Evolutionary conservation across 2,797 vertebrate genomes (phyloP), one percentile per base, ranked within the genome.

Genomic region (Cichlasoma orientale): DNA sequence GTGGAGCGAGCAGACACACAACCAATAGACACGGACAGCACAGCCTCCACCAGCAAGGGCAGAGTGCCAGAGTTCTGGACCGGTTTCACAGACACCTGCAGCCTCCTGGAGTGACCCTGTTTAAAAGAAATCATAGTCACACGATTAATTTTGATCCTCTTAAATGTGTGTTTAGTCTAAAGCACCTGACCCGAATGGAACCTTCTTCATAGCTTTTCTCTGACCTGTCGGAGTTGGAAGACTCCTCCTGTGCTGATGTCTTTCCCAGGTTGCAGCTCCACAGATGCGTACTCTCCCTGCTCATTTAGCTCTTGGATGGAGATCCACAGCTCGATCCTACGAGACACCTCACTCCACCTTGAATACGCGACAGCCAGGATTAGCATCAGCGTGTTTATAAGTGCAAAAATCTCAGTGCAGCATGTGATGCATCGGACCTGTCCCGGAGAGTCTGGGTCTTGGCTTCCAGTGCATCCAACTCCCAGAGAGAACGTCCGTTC

Each of bases 321-420:
- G 83, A 95, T 95, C 96, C 97, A 99, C 92, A 98, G 94, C 92
- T 99, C 98, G 79, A 99, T 96, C 86, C 96, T 95, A 75, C 98
- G 97, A 63, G 98, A 98, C 54, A 99, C 98, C 85, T 99, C 98
- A 27, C 95, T 98, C 98, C 98, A 99, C 89, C 98, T 99, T 88
- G 10, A 78, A 83, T 3, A 27, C 18, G 33, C 56, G 61, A 41
- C 31, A 36, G 25, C 21, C 25, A 44, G 44, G 31, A 38, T 90
- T 25, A 88, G 68, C 14, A 44, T 74, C 38, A 44, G 31, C 2
- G 29, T 63, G 41, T 75, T 13, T 47, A 3, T 19, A 16, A 41
- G 31, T 50, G 73, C 1, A 68, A 50, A 56, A 10, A 19, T 33
- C 19, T 23, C 56, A 11, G 14, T 2, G 56, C 13, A 75, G 56